Percentiles rank a stretch among this genome's conserved stretches.
Evolutionary conservation across 1,140 invertebrate genomes (phyloP).

Genomic region (Brachionus plicatilis): DNA sequence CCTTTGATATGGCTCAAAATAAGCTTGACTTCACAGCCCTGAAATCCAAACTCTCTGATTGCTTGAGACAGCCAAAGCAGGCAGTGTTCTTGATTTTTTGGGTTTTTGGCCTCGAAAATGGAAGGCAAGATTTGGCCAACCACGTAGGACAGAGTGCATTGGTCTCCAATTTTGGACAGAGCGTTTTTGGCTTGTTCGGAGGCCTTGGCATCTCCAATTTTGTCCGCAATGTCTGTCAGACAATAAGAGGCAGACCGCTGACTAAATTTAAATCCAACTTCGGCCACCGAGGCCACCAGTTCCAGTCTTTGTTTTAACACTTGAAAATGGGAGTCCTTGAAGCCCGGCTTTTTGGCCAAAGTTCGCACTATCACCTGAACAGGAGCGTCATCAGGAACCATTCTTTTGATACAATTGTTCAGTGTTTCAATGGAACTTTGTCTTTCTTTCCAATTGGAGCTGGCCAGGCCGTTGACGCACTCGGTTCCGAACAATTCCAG

Average conservation of each 20-base stretch:
- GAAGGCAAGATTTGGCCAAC: constrained; percentile 55
- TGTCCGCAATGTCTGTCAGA: constrained; percentile 73
- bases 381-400: constrained; percentile 62
- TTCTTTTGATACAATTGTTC: constrained; percentile 48
- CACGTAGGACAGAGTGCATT: constrained; percentile 69
- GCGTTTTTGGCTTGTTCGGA: constrained; percentile 65
- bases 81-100: constrained; percentile 79
- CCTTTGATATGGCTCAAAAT: constrained; percentile 76
- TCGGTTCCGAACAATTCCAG: constrained; percentile 62
- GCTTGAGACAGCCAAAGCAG: constrained; percentile 71
- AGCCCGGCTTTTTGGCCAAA: constrained; percentile 76
- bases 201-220: constrained; percentile 77
- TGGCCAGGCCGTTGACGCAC: constrained; percentile 65
- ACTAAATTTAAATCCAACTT: constrained; percentile 61
- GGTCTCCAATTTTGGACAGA: constrained; percentile 70
- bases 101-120: constrained; percentile 77
- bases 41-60: constrained; percentile 76
- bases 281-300: constrained; percentile 68
- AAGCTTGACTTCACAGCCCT: constrained; percentile 69
- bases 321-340: constrained; percentile 88
- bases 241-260: constrained; percentile 70
- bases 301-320: constrained; percentile 78
- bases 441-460: constrained; percentile 78
- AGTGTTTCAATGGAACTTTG: constrained; percentile 72
- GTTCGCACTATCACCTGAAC: constrained; percentile 70